These are phyloP conservation scores for Adoxophyes honmai DNA, from an alignment of 1,140 invertebrate genomes.

Conservation along the genomic window DNA sequence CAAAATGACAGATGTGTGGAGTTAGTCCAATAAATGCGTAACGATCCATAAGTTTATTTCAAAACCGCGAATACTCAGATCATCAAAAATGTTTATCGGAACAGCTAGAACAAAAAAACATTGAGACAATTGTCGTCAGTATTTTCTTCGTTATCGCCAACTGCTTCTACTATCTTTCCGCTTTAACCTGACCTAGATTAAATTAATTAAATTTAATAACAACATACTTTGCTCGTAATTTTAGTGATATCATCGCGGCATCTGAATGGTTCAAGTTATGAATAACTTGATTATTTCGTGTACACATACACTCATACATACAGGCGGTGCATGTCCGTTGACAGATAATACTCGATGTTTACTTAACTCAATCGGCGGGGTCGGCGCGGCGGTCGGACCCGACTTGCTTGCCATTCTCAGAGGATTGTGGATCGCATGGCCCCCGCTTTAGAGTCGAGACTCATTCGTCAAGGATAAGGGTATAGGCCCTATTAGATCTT, in stretches of 20 bases:
- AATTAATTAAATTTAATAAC: slow-evolving; percentile 44
- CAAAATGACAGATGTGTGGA: too few species aligned
- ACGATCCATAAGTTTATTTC: too few species aligned
- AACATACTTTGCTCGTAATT: slow-evolving; percentile 18
- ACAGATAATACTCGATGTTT: slow-evolving; percentile 77
- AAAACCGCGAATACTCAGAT: too few species aligned
- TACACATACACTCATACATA: slow-evolving; percentile 44
- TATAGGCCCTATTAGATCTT: slow-evolving; percentile 52
- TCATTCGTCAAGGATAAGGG: slow-evolving; percentile 33
- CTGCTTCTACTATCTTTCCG: too few species aligned
- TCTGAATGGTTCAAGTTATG: slow-evolving; percentile 61
- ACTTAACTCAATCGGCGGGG: slow-evolving; percentile 71
- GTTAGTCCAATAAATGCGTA: too few species aligned
- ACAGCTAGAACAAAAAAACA: slow-evolving; percentile 20
- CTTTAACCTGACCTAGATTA: slow-evolving; percentile 45
- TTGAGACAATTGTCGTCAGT: slow-evolving; percentile 13
- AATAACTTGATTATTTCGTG: slow-evolving; percentile 67
- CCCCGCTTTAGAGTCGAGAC: slow-evolving; percentile 47
- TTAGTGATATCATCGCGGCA: slow-evolving; percentile 14
- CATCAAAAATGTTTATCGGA: too few species aligned
- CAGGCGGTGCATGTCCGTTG: slow-evolving; percentile 65
- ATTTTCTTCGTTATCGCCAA: too few species aligned
- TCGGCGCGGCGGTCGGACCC: slow-evolving; percentile 40
- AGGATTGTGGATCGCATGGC: slow-evolving; percentile 41
- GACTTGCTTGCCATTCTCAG: slow-evolving; percentile 25